These are phyloP conservation scores for Rhagoletis zephyria DNA, from an alignment of 1,140 invertebrate genomes.

Conservation along the genomic window DNA sequence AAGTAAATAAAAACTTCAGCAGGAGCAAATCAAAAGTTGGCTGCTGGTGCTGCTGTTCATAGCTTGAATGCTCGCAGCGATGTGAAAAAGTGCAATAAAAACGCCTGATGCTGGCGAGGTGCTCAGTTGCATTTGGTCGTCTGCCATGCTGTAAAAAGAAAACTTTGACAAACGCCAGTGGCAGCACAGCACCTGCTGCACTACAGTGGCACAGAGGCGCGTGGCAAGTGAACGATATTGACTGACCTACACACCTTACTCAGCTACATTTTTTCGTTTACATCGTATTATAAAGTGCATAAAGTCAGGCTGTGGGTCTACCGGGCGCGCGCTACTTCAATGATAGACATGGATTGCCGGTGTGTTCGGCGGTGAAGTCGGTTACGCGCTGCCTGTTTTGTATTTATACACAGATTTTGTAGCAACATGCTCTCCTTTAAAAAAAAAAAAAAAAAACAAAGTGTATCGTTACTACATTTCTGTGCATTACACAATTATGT, in stretches of 20 bases:
- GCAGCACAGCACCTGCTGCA: background rate
- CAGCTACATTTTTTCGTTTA: too few relatives aligned
- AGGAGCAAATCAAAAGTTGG: background rate
- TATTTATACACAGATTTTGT: too few relatives aligned
- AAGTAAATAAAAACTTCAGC: background rate
- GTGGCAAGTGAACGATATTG: background rate
- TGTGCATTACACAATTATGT: too few relatives aligned
- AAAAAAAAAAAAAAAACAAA: too few relatives aligned
- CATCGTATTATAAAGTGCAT: too few relatives aligned
- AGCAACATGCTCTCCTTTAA: too few relatives aligned
- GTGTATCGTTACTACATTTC: too few relatives aligned
- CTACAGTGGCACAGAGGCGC: background rate
- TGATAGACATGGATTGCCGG: too few relatives aligned
- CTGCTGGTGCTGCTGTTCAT: background rate
- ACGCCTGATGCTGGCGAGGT: background rate
- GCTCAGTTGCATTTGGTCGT: background rate
- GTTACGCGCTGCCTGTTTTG: too few relatives aligned
- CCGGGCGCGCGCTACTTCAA: too few relatives aligned
- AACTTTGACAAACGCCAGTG: background rate
- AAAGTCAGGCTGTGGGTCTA: too few relatives aligned
- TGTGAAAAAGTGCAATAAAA: conserved; percentile 28
- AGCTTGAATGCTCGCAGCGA: background rate
- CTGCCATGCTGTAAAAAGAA: background rate
- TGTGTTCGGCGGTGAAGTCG: too few relatives aligned
- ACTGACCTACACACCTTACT: background rate